Percentiles rank a stretch among this genome's conserved stretches.
Evolutionary conservation across 2,888 invertebrate species (phyloP).

Genomic region (Melinopterus prodromus): DNA sequence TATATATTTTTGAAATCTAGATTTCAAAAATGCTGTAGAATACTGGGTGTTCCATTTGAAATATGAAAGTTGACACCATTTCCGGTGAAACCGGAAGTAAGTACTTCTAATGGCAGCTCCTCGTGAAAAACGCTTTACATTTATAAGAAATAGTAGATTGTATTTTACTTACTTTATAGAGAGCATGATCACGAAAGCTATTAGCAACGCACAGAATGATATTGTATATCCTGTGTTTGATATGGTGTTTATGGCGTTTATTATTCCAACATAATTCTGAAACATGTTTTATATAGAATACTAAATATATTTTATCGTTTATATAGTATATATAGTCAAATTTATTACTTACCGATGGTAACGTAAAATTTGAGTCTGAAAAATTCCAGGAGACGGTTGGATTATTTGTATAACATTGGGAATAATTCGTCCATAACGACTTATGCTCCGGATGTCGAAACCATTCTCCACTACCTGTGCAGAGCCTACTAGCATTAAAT

Average conservation of each 20-base stretch:
- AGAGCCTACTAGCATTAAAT: slow-evolving; percentile 62
- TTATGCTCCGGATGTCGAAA: slow-evolving; percentile 56
- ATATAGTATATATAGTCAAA: no score
- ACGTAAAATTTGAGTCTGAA: slow-evolving; percentile 23
- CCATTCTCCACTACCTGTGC: slow-evolving; percentile 63
- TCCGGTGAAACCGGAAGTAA: no score
- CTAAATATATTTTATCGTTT: no score
- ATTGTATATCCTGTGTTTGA: slow-evolving; percentile 66
- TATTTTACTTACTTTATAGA: slow-evolving; percentile 64
- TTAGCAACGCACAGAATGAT: slow-evolving; percentile 64
- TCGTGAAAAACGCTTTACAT: slow-evolving; percentile 5
- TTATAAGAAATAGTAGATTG: not conserved
- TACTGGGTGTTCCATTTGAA: no score
- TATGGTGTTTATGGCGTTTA: slow-evolving; percentile 65
- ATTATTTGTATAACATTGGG: slow-evolving; percentile 58
- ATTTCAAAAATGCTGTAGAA: no score
- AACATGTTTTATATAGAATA: not conserved
- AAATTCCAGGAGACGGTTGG: slow-evolving; percentile 54
- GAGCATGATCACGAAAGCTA: slow-evolving; percentile 66
- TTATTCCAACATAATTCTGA: slow-evolving; percentile 62
- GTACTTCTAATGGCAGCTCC: no score
- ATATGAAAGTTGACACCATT: no score
- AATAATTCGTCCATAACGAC: slow-evolving; percentile 64
- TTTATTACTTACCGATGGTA: slow-evolving; percentile 29
- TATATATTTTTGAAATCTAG: not conserved